Conservation (phyloP, 2,113 vertebrate genomes). For the Otus sunia region DNA sequence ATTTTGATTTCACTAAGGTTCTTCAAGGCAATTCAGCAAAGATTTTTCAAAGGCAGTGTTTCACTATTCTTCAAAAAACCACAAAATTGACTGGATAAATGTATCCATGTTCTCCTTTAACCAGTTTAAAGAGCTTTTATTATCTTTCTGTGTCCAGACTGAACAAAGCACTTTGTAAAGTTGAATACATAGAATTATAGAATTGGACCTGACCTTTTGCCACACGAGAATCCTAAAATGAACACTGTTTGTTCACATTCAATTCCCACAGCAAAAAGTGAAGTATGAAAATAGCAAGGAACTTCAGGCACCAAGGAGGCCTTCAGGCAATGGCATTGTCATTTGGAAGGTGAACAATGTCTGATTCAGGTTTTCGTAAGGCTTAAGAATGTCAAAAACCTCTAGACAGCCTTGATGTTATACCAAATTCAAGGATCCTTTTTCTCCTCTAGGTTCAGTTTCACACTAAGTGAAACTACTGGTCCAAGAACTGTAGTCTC, state of each 20-base stretch:
- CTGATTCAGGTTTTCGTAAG: constrained; percentile 7
- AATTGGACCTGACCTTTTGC: constrained; percentile 34
- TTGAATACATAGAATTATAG: neutral
- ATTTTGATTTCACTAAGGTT: constrained; percentile 4
- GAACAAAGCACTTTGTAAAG: constrained; percentile 22
- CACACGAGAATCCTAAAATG: neutral
- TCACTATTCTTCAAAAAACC: neutral
- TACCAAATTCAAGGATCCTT: neutral
- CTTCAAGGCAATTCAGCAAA: neutral
- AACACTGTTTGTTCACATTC: constrained; percentile 29
- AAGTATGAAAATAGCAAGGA: constrained; percentile 1
- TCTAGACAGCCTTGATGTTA: neutral
- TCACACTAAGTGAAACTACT: neutral
- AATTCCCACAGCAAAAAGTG: neutral
- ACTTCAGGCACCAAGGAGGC: neutral
- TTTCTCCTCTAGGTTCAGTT: neutral
- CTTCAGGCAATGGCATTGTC: constrained; percentile 6
- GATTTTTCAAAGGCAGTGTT: neutral
- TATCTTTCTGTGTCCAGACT: neutral
- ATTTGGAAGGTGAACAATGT: constrained; percentile 25
- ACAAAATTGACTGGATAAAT: constrained; percentile 10
- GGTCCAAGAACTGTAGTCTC: neutral
- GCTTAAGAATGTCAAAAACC: neutral
- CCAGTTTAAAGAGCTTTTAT: constrained; percentile 38
- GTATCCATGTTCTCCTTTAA: neutral